Conservation (phyloP, 1,140 invertebrate genomes). For the Coelopa frigida region DNA sequence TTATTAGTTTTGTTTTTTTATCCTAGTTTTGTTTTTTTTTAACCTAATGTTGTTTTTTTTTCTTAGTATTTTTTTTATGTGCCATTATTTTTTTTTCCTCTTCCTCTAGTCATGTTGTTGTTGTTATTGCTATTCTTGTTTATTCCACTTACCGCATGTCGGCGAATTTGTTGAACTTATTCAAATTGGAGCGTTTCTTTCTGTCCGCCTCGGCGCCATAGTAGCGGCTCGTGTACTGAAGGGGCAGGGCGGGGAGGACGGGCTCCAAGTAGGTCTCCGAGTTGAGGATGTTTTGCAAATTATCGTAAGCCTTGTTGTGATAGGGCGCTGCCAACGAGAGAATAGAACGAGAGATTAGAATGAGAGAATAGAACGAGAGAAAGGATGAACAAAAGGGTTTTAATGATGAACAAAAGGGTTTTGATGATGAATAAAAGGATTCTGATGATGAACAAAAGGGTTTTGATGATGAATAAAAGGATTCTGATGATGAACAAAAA, state of each 20-base stretch:
- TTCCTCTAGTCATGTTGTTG: too few species aligned
- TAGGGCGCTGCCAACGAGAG: slow-evolving; percentile 6
- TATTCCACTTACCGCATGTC: slow-evolving; percentile 34
- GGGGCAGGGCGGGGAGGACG: slow-evolving; percentile 30
- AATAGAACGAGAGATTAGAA: slow-evolving; percentile 1
- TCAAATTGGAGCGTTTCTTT: slow-evolving; percentile 36
- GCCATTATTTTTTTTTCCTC: too few species aligned
- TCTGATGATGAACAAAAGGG: too few species aligned
- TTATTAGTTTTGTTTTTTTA: neutral
- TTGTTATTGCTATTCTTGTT: too few species aligned
- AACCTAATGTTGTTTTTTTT: neutral
- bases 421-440: too few species aligned
- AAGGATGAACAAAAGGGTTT: slow-evolving; percentile 4
- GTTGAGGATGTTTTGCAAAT: slow-evolving; percentile 38
- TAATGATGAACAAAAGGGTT: slow-evolving; percentile 1
- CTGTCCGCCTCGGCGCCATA: slow-evolving; percentile 32
- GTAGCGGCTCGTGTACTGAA: slow-evolving; percentile 36
- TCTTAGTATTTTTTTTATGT: too few species aligned
- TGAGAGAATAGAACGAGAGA: neutral
- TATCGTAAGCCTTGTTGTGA: slow-evolving; percentile 39
- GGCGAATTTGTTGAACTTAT: slow-evolving; percentile 32
- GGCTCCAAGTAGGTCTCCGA: slow-evolving; percentile 37
- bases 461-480: too few species aligned
- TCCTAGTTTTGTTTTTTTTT: neutral
- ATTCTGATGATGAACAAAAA: too few species aligned